Conservation (phyloP, 2,888 invertebrate genomes). For the Leptopilina drosophilae region DNA sequence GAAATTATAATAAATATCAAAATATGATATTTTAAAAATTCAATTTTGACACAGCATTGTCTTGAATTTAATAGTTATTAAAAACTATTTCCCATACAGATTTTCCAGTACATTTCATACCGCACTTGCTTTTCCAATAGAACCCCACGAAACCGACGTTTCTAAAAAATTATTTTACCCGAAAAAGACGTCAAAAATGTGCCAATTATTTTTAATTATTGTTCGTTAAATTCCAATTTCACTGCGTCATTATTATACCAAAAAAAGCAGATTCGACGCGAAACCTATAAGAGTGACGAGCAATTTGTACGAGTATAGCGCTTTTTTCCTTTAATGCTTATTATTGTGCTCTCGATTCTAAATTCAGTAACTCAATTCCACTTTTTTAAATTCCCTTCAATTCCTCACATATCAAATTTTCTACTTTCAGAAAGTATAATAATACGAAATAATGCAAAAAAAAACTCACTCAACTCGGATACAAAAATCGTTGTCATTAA, state of each 20-base stretch:
- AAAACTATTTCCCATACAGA: no score
- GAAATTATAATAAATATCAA: no score
- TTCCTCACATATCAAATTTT: slow-evolving; percentile 35
- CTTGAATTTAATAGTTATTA: no score
- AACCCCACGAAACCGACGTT: no score
- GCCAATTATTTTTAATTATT: slow-evolving; percentile 14
- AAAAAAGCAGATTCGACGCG: background rate
- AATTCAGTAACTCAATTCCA: slow-evolving; percentile 46
- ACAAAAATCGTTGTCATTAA: slow-evolving; percentile 17
- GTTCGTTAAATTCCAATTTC: slow-evolving; percentile 15
- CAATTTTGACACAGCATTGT: no score
- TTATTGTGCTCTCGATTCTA: slow-evolving; percentile 41
- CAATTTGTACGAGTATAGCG: slow-evolving; percentile 26
- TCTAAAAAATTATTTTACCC: no score
- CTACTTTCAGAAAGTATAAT: background rate
- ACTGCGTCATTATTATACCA: background rate
- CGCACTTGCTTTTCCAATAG: background rate
- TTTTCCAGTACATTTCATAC: no score
- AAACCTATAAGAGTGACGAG: background rate
- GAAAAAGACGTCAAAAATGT: background rate
- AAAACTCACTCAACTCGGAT: slow-evolving; percentile 34
- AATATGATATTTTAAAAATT: no score
- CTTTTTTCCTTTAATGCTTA: background rate
- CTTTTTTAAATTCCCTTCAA: slow-evolving; percentile 40
- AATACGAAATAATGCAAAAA: no score